A percentile compares a stretch with the other conserved stretches of the same genome.
These are phyloP conservation scores for Rhopalosiphum nymphaeae DNA, from an alignment of 2,888 invertebrate species.

Conservation along the genomic window DNA sequence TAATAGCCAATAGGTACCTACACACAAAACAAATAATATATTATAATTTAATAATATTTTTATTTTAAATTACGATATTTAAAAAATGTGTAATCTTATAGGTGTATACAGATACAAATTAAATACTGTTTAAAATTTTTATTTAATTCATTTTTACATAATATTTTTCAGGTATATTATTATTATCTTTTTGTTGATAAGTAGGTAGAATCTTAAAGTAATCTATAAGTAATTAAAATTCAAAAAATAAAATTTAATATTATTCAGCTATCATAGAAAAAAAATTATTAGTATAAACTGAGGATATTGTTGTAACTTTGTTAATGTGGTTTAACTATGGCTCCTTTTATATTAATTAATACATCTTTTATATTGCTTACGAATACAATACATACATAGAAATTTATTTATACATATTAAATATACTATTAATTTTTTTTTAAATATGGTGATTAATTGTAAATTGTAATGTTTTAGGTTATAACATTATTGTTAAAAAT, in stretches of 20 bases:
- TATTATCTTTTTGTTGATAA: background rate
- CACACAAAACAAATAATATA: too few relatives aligned
- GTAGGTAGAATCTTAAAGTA: background rate
- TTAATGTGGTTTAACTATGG: background rate
- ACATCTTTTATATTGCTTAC: background rate
- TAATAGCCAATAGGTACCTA: too few relatives aligned
- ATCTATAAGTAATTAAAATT: background rate
- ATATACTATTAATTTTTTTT: too few relatives aligned
- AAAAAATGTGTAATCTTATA: background rate
- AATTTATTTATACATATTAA: too few relatives aligned
- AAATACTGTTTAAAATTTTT: background rate
- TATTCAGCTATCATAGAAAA: background rate
- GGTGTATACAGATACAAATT: background rate
- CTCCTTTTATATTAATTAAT: too few relatives aligned
- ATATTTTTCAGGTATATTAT: background rate
- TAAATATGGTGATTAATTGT: too few relatives aligned
- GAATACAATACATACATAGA: background rate
- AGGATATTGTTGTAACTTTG: background rate
- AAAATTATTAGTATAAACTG: background rate
- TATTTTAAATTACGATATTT: too few relatives aligned
- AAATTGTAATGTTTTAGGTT: too few relatives aligned
- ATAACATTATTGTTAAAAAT: background rate
- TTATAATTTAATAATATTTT: too few relatives aligned
- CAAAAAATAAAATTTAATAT: background rate
- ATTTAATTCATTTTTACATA: background rate